These are phyloP conservation scores for Cloeon dipterum DNA, from an alignment of 2,888 invertebrate genomes.

Conservation along the genomic window DNA sequence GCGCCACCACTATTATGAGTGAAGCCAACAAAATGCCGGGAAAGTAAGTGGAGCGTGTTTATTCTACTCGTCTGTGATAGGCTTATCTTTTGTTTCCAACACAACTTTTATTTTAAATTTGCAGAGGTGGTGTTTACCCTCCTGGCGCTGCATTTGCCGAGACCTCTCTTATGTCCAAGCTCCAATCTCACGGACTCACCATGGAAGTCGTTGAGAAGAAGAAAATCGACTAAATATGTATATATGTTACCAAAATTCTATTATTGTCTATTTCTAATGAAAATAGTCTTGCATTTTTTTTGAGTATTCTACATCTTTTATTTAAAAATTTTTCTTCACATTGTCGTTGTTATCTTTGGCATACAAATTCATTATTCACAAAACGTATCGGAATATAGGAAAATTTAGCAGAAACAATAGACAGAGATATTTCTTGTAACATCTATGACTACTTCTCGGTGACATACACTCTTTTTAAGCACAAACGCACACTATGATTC, in stretches of 20 bases:
- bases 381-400: no score
- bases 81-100: neutral
- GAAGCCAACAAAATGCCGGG: constrained; percentile 55
- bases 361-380: no score
- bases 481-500: no score
- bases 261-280: neutral
- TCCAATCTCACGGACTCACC: constrained; percentile 45
- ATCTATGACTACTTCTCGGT: no score
- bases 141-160: constrained; percentile 69
- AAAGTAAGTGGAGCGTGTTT: constrained; percentile 32
- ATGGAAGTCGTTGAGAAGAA: constrained; percentile 30
- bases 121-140: constrained; percentile 66
- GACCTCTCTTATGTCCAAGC: constrained; percentile 49
- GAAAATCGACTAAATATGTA: neutral
- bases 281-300: no score
- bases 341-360: neutral
- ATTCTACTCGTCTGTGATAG: constrained; percentile 2
- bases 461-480: no score
- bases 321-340: neutral
- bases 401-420: no score
- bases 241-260: neutral
- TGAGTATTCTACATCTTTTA: neutral
- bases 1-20: constrained; percentile 49
- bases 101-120: constrained; percentile 15
- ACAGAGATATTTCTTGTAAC: no score